Base-by-base conservation (phyloP, 1,140 invertebrate species). In the Pachypsylla venusta region DNA sequence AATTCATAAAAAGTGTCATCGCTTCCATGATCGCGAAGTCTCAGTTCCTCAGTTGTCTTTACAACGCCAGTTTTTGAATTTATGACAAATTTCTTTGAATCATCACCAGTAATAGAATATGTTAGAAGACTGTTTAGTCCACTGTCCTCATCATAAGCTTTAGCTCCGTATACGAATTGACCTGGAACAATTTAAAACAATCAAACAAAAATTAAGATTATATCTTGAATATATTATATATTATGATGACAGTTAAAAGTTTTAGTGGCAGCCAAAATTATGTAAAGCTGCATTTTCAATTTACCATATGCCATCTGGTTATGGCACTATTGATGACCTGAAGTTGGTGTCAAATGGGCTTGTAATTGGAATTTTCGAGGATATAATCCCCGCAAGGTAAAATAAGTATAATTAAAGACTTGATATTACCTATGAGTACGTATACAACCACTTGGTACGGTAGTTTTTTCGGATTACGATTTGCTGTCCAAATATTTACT, bases 131-230 rank as follows among this genome's bases (percentile, higher is more conserved):
- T 85, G 69, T 93, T 93, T 1, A 77, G 67, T 1, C 83, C 89
- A 39, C 81, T 77, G 69, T 95, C 91, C 54, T 76, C 75, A 70
- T 94, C 91, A 5, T 74, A 72, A 0, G 90, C 90, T 70, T 82
- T 83, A 0, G 86, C 85, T 12, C 89, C 90, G 72, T 91, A 91
- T 16, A 95, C 87, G 73, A 93, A 94, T 66, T 80, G 74, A 19
- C 78, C 79, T 77, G 60, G 57, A 67, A 65, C 20, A 54, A 54
- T 57, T 60, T 28, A 60, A 55, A 60, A 59, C 5, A 19, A n/a
- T n/a, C n/a, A n/a, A n/a, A n/a, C n/a, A n/a, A n/a, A n/a, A 5
- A 19, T 22, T 57, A 10, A 57, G 39, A 57, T 25, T 27, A 39
- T 58, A 39, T 40, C 48, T 42, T 24, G 14, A 40, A 58, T 22